Evolutionary conservation across 2,113 vertebrate genomes (phyloP).

Genomic region (Eulemur macaco): DNA sequence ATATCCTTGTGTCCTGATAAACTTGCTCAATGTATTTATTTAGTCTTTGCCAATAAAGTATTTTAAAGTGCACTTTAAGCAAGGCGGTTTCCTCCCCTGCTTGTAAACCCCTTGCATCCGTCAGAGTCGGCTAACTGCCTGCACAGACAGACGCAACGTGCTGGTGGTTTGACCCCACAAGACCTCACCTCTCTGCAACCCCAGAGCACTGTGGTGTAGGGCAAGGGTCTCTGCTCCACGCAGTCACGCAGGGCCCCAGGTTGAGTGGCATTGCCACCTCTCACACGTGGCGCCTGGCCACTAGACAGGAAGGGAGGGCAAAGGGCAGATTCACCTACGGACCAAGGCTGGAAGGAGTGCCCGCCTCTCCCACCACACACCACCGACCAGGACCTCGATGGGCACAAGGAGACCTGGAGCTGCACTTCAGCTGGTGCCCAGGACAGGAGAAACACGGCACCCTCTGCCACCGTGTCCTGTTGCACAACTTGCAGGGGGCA

Average conservation of each 20-base stretch:
- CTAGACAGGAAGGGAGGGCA: not conserved
- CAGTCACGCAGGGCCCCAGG: fast-evolving
- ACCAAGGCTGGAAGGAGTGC: fast-evolving
- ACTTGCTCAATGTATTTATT: fast-evolving
- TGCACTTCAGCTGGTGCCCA: fast-evolving
- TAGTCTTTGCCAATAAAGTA: fast-evolving
- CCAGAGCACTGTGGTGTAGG: fast-evolving
- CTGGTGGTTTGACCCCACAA: fast-evolving
- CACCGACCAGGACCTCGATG: fast-evolving
- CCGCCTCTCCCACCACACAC: not conserved
- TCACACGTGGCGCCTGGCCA: fast-evolving
- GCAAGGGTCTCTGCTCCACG: fast-evolving
- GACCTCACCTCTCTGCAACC: fast-evolving
- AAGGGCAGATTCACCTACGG: fast-evolving
- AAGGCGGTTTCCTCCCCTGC: fast-evolving
- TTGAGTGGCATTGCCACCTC: too few relatives aligned
- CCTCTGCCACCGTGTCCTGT: fast-evolving
- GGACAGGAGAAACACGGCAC: fast-evolving
- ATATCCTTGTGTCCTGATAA: not conserved
- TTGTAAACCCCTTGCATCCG: fast-evolving
- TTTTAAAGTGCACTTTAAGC: not conserved
- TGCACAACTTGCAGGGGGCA: not conserved
- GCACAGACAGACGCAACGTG: fast-evolving
- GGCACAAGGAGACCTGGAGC: fast-evolving
- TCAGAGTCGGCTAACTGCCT: fast-evolving